Base-by-base conservation (phyloP, 2,113 vertebrate species). In the Orientallactaga bullata region DNA sequence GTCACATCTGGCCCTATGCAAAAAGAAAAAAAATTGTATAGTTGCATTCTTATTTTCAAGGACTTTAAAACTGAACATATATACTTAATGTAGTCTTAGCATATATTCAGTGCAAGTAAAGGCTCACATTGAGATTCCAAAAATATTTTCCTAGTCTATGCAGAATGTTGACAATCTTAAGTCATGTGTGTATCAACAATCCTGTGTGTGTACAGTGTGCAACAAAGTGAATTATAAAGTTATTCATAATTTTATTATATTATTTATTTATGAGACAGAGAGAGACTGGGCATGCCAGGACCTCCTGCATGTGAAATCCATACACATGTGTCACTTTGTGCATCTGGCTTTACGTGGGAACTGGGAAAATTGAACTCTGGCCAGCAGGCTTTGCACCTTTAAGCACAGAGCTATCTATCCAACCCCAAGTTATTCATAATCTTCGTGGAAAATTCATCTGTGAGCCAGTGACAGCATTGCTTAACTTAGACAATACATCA, bases 121-220 rank as follows among this genome's bases (percentile, higher is more conserved):
- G 21, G 15, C 10, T 86, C 18, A 37, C 74, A 60, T 61, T 65
- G 37, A 35, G 94, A 73, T 83, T 88, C 63, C 71, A 58, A 85
- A 94, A 79, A 72, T 35, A 72, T 47, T 47, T 65, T 73, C n/a
- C 85, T 63, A 26, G 37, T 69, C 20, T 74, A 24, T 5, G 21
- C 35, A 87, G 66, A 89, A 83, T 74, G 51, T 55, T 30, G 72
- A 60, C 60, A 15, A 89, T 47, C 71, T 94, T 87, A 91, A 82
- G 65, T 83, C 66, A 18, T 16, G 4, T 39, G 5, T 20, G 20
- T 55, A 28, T 60, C 55, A 55, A 55, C 15, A 3, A 77, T 71
- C 65, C 21, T 51, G 28, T 8, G 24, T 47, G 1, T 61, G 42
- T 72, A 1, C n/a, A n/a, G n/a, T 78, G 21, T 69, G 4, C 61